Conservation (phyloP, 2,797 vertebrate species). For the Danio aesculapii region DNA sequence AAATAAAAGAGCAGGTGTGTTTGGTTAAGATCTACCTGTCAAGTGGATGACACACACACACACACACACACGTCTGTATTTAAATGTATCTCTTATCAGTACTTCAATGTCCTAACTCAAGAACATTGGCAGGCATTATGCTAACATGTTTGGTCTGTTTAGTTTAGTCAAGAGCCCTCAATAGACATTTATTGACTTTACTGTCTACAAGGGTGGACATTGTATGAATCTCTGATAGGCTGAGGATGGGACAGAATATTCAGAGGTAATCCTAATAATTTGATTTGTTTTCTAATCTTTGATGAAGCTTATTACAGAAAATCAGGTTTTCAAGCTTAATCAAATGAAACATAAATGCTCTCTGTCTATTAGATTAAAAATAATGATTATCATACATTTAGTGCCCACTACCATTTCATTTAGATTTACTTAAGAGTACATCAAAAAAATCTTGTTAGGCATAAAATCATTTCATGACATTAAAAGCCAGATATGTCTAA, state of each 20-base stretch:
- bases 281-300: slow-evolving; percentile 1
- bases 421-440: too few species aligned
- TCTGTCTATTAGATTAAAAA: too few species aligned
- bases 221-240: slow-evolving; percentile 22
- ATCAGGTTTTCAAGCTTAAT: not conserved
- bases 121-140: slow-evolving; percentile 77
- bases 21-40: slow-evolving; percentile 84
- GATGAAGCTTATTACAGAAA: not conserved
- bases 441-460: too few species aligned
- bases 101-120: slow-evolving; percentile 76
- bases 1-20: slow-evolving; percentile 78
- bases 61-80: slow-evolving; percentile 75
- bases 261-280: not conserved
- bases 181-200: slow-evolving; percentile 32
- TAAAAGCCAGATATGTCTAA: too few species aligned
- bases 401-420: too few species aligned
- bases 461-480: too few species aligned
- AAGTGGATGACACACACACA: slow-evolving; percentile 64
- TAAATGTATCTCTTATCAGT: slow-evolving; percentile 81
- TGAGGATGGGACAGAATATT: not conserved
- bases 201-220: slow-evolving; percentile 25
- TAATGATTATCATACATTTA: too few species aligned
- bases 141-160: slow-evolving; percentile 69
- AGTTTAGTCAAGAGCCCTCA: slow-evolving; percentile 65
- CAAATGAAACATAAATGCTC: not conserved